Percentiles rank a stretch among this genome's conserved stretches.
Conservation (phyloP, 2,113 vertebrate species). For the Rissa tridactyla region DNA sequence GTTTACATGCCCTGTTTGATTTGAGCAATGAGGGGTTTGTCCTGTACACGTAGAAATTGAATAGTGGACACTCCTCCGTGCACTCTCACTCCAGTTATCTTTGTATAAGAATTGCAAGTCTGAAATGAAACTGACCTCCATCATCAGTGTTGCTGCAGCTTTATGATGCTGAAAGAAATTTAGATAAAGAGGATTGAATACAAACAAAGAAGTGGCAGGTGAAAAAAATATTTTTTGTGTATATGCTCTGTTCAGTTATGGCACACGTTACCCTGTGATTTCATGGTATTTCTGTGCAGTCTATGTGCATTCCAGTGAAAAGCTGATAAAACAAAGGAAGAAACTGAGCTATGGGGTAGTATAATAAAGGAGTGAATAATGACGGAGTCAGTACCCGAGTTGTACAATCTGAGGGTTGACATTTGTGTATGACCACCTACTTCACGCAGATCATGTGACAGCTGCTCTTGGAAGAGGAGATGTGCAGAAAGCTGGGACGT, state of each 20-base stretch:
- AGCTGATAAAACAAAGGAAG: not conserved
- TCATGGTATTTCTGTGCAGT: not conserved
- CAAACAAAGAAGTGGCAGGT: not conserved
- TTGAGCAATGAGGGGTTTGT: not conserved
- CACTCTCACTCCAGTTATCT: not conserved
- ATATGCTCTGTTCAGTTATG: not conserved
- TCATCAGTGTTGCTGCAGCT: not conserved
- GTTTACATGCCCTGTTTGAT: not conserved
- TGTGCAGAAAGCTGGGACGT: rapidly evolving
- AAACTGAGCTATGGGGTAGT: rapidly evolving
- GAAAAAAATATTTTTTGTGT: not conserved
- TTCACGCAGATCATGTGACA: rapidly evolving
- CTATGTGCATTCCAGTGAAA: not conserved
- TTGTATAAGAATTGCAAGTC: not conserved
- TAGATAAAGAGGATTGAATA: not conserved
- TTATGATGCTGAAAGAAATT: not conserved
- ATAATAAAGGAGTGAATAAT: not conserved
- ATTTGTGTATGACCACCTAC: not conserved
- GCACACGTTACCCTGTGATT: not conserved
- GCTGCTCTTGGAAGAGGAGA: not conserved
- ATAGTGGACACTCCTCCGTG: not conserved
- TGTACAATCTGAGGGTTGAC: not conserved
- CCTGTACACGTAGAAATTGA: not conserved
- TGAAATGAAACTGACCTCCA: not conserved
- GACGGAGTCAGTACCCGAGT: rapidly evolving